A percentile compares a stretch with the other conserved stretches of the same genome.
Conservation (phyloP, 2,888 invertebrate species). For the Ptychoptera contaminata region DNA sequence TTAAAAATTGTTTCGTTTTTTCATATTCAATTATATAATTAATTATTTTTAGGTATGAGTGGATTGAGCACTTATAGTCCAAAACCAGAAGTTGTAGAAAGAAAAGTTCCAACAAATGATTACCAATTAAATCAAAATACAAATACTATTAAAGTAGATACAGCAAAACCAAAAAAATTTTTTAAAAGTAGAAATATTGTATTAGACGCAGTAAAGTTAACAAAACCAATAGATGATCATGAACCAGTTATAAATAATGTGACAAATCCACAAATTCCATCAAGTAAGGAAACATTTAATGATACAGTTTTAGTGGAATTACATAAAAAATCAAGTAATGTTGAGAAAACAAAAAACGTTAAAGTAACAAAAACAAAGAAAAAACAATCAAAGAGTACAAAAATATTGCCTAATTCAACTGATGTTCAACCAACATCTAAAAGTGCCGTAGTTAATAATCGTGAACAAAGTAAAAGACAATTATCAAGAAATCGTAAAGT, state of each 20-base stretch:
- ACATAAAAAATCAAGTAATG: conserved; percentile 13
- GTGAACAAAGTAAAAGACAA: conserved; percentile 20
- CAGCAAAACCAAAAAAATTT: conserved; percentile 73
- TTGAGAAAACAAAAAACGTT: conserved; percentile 21
- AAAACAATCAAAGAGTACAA: conserved; percentile 12
- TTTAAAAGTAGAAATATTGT: conserved; percentile 72
- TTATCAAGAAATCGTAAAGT: conserved; percentile 39
- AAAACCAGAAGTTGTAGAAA: conserved; percentile 5
- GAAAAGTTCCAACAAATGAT: not conserved
- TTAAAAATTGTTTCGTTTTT: conserved; percentile 3
- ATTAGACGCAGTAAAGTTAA: conserved; percentile 27
- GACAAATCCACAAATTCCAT: conserved; percentile 24
- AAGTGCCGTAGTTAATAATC: conserved; percentile 17
- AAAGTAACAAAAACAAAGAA: conserved; percentile 13
- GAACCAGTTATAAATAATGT: conserved; percentile 19
- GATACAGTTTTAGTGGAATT: too few relatives aligned
- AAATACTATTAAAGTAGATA: conserved; percentile 20
- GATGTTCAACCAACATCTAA: not conserved
- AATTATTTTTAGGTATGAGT: conserved; percentile 1
- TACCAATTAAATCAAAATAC: too few relatives aligned
- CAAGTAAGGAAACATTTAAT: conserved; percentile 10
- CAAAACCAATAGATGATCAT: conserved; percentile 23
- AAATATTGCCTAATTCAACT: conserved; percentile 13
- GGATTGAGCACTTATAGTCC: conserved; percentile 5
- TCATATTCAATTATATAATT: not conserved